Conservation (phyloP, 2,888 invertebrate species). For the Lycaena phlaeas region DNA sequence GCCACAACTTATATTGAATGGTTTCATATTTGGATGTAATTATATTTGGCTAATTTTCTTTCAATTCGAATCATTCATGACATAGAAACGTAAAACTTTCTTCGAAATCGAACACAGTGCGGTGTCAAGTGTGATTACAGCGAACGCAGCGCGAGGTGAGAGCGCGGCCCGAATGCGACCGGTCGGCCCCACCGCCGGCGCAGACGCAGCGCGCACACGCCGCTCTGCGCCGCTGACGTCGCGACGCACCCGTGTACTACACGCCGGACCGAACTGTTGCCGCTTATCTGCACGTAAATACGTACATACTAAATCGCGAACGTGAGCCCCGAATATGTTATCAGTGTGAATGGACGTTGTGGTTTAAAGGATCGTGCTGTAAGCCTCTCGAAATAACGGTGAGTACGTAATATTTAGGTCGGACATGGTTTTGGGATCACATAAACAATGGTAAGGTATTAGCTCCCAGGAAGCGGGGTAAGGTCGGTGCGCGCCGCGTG, state of each 20-base stretch:
- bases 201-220: conserved; percentile 29
- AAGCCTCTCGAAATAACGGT: conserved; percentile 16
- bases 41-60: conserved; percentile 5
- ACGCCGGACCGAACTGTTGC: conserved; percentile 31
- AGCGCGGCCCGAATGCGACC: conserved; percentile 70
- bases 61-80: conserved; percentile 30
- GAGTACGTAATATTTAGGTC: conserved; percentile 17
- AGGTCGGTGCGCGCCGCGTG: conserved; percentile 40
- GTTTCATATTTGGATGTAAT: background rate
- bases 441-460: conserved; percentile 21
- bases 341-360: conserved; percentile 9
- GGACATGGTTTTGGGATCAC: conserved; percentile 10
- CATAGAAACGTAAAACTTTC: conserved; percentile 69
- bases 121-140: conserved; percentile 70
- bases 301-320: conserved; percentile 29
- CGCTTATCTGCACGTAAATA: conserved; percentile 22
- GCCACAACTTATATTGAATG: background rate
- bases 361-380: background rate
- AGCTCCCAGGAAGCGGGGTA: conserved; percentile 37
- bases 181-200: conserved; percentile 61
- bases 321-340: conserved; percentile 13
- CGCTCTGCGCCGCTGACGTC: conserved; percentile 64
- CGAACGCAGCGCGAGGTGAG: conserved; percentile 56
- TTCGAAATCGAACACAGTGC: conserved; percentile 54
- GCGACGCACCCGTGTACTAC: conserved; percentile 62